Evolutionary conservation across 1,140 invertebrate genomes (phyloP).

Genomic region (Campoletis sonorensis): DNA sequence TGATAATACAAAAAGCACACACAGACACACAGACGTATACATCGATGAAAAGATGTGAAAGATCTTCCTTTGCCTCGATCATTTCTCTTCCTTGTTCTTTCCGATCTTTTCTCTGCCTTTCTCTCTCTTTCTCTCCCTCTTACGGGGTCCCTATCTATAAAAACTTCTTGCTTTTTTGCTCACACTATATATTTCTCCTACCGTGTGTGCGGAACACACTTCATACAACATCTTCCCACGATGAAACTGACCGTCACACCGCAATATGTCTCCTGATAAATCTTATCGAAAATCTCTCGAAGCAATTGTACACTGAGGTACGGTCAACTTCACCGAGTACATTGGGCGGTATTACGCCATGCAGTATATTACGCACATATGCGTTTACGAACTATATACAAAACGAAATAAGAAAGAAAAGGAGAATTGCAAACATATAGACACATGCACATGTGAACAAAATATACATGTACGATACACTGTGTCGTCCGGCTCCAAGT

Average conservation of each 20-base stretch:
- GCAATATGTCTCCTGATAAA: conserved; percentile 21
- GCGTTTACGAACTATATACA: background rate
- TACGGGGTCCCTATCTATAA: background rate
- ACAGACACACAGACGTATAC: background rate
- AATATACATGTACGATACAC: conserved; percentile 3
- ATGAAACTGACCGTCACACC: conserved; percentile 14
- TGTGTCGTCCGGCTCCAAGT: conserved; percentile 30
- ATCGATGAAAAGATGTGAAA: background rate
- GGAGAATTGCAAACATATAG: background rate
- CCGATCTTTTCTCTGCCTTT: too few relatives aligned
- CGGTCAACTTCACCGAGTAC: background rate
- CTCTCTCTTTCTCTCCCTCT: conserved; percentile 13
- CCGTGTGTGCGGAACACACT: background rate
- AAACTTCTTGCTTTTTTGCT: background rate
- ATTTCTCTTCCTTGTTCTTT: background rate
- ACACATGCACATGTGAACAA: background rate
- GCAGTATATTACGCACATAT: background rate
- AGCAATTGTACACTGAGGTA: background rate
- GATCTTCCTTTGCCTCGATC: background rate
- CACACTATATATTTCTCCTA: conserved; percentile 11
- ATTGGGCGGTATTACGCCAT: conserved; percentile 5
- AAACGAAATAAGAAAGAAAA: background rate
- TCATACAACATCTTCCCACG: background rate
- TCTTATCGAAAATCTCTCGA: background rate
- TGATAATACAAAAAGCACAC: background rate